Evolutionary conservation across 2,113 vertebrate species (phyloP), one percentile per base, ranked within the genome.

Genomic region (Donacobius atricapilla): DNA sequence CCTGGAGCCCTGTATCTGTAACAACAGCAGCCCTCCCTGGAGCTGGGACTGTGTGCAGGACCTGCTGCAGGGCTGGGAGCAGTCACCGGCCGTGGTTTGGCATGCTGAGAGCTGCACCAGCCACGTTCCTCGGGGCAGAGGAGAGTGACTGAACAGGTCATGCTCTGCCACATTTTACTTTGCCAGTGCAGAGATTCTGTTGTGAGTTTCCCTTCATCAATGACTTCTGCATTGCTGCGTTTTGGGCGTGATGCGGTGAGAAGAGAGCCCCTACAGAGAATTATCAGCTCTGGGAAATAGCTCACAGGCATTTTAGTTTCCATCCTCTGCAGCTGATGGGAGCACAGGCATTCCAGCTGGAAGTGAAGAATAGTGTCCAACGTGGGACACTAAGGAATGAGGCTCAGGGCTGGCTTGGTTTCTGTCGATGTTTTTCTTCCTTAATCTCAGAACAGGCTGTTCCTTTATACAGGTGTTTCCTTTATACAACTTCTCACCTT

Each of bases 101-200:
- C 30, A 18, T 12, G 0, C 23, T 24, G 15, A 7, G 22, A 1
- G 0, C 14, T 31, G 17, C 4, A 3, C 20, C 27, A n/a, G 0
- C 4, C 19, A 8, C 50, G 24, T 4, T 70, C 24, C 42, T 39
- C 3, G 1, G 19, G 15, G 60, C 18, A 13, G 20, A 19, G 78
- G 31, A 21, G 44, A 24, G 19, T 8, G 39, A 9, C 27, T 15
- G 27, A 33, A 20, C 17, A 61, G 8, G n/a, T 37, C 0, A 0
- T 35, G n/a, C 23, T 14, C 35, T 71, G 19, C 21, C 6, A 13
- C 1, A 0, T n/a, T 88, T 35, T 8, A 3, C 23, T 60, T 57
- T 27, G 18, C 9, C 45, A 19, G 18, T 6, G 9, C 40, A 16
- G 8, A 17, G 33, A 28, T 11, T 31, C 48, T 8, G 22, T 15